phyloP scores from a whole-genome alignment of 2,113 vertebrate species.

The Microcebus griseorufus region DNA sequence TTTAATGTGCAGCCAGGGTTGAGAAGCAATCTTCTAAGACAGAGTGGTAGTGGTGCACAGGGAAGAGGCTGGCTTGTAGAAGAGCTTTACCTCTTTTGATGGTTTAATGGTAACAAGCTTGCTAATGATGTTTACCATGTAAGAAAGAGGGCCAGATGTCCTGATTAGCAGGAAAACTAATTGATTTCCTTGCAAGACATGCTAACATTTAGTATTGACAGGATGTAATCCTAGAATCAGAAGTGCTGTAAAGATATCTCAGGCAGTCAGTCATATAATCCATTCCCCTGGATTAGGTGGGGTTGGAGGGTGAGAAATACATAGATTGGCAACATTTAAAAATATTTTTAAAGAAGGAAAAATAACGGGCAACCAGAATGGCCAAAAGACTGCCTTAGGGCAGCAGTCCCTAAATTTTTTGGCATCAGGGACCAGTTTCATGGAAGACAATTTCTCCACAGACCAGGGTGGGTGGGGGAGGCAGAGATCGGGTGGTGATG shows the following conservation, averaged over 20 bases:
- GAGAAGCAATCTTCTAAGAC: not conserved
- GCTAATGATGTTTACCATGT: slow-evolving; percentile 39
- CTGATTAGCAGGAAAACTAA: slow-evolving; percentile 3
- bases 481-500: no score
- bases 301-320: slow-evolving; percentile 6
- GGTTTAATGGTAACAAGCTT: slow-evolving; percentile 41
- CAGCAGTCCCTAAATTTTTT: no score
- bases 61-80: not conserved
- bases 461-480: no score
- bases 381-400: not conserved
- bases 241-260: slow-evolving; percentile 21
- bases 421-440: no score
- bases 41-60: not conserved
- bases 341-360: slow-evolving; percentile 11
- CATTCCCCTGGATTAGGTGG: not conserved
- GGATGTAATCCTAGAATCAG: not conserved
- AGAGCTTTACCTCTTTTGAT: not conserved
- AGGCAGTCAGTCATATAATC: not conserved
- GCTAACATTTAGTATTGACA: slow-evolving; percentile 39
- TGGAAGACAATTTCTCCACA: no score
- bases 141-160: slow-evolving; percentile 39
- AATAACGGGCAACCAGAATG: not conserved
- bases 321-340: slow-evolving; percentile 13
- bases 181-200: slow-evolving; percentile 47
- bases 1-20: not conserved